Evolutionary conservation across 2,113 vertebrate genomes (phyloP), one percentile per base, ranked within the genome.

Genomic region (Lepus timidus): DNA sequence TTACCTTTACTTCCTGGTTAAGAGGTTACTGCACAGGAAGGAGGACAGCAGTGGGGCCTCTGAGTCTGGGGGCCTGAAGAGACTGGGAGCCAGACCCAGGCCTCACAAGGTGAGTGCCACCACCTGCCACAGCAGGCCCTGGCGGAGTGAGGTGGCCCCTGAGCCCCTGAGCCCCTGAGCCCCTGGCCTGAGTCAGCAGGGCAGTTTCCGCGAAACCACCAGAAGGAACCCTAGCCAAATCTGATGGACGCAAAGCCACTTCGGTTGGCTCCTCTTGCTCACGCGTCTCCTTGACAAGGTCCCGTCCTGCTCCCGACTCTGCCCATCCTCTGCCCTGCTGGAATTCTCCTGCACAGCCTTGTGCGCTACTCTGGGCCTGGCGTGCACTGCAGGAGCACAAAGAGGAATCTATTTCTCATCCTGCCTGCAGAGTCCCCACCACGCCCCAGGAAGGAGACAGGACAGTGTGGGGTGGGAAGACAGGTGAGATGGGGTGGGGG

Each of bases 271-370:
- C 27, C 20, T 80, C 25, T 33, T 70, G 52, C 64, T 68, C 8
- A 5, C 62, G 36, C 9, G 73, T 49, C 55, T 74, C 67, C 67
- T 44, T 11, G 31, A 88, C 9, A 31, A n/a, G 51, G 51, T 33
- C 17, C 83, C 58, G 62, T 89, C 44, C 44, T 58, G 4, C 12
- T 62, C 27, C 36, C 49, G 20, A 27, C 14, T 27, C n/a, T 9
- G 1, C 23, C 22, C 22, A 12, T n/a, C 22, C 33, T 1, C 3
- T 4, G 20, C 8, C 74, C 51, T 0, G 0, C 36, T 23, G 64
- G 6, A 2, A 16, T 33, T 36, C n/a, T 58, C 55, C 20, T 17
- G 19, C 55, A 58, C 14, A 20, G 55, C 14, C 4, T 19, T 17
- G 14, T 58, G 55, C 12, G 14, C 31, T 49, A 1, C 2, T 29